phyloP scores from a whole-genome alignment of 2,113 vertebrate species.

The Prochilodus magdalenae region DNA sequence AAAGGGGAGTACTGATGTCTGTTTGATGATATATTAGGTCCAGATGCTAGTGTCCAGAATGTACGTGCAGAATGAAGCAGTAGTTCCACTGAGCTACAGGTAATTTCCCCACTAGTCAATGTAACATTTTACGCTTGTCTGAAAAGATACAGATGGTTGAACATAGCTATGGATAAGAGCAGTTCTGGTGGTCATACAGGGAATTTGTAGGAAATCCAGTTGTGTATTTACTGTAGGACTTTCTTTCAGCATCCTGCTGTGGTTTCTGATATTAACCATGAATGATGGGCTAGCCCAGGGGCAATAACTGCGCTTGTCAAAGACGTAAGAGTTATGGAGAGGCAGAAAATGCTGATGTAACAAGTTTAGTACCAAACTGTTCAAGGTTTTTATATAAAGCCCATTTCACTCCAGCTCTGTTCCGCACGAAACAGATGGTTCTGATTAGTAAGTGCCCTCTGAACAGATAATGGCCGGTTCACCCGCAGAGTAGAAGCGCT shows the following conservation, averaged over 20 bases:
- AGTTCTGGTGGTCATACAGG: background rate
- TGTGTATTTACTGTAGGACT: background rate
- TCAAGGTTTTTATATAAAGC: background rate
- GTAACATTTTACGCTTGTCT: background rate
- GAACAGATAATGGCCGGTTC: background rate
- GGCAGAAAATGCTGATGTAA: too few relatives aligned
- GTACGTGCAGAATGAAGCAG: conserved; percentile 5
- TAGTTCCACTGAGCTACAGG: background rate
- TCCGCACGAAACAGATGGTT: background rate
- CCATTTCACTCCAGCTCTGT: background rate
- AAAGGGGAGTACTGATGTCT: conserved; percentile 2
- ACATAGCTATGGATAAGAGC: background rate
- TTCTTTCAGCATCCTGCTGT: background rate
- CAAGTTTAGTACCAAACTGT: too few relatives aligned
- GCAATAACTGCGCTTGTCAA: background rate
- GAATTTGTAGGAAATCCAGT: background rate
- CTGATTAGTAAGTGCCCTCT: conserved; percentile 29
- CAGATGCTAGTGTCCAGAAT: background rate
- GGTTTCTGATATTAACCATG: background rate
- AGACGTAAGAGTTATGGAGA: background rate
- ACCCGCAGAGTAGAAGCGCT: conserved; percentile 1
- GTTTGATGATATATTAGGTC: background rate
- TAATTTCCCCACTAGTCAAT: background rate
- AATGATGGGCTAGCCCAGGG: background rate
- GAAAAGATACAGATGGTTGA: background rate